phyloP scores from a whole-genome alignment of 2,113 vertebrate genomes.

The Gymnarchus niloticus region DNA sequence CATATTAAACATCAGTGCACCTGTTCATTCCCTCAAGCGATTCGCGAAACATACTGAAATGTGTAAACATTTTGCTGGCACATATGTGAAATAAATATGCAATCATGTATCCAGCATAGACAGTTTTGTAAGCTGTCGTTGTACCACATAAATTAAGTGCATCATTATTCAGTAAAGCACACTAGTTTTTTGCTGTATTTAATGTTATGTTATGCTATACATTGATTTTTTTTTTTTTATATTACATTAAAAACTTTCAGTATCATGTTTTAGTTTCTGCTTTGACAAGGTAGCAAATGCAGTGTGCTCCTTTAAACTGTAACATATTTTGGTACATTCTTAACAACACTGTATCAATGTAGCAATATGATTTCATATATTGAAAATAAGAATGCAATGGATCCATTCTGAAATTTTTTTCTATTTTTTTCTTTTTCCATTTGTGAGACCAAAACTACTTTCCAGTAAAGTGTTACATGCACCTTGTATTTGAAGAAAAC shows the following conservation, averaged over 20 bases:
- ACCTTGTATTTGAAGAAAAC: not conserved
- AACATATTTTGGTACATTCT: not conserved
- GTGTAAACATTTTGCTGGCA: not conserved
- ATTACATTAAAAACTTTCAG: not conserved
- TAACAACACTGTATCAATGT: constrained; percentile 11
- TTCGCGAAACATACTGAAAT: no score
- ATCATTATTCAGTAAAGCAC: not conserved
- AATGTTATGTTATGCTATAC: not conserved
- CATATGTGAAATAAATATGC: not conserved
- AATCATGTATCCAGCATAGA: not conserved
- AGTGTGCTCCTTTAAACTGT: not conserved
- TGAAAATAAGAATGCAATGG: not conserved
- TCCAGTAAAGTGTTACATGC: not conserved
- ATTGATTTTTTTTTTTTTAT: not conserved
- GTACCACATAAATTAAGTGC: not conserved
- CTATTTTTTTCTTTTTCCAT: not conserved
- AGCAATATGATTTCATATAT: not conserved
- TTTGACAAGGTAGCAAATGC: not conserved
- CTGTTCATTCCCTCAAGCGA: not conserved
- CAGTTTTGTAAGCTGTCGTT: not conserved
- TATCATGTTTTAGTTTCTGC: not conserved
- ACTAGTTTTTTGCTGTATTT: not conserved
- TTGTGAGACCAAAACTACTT: not conserved
- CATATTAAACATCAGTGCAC: not conserved
- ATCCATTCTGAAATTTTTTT: not conserved